Percentiles rank a stretch among this genome's conserved stretches.
These are phyloP conservation scores for Pagrus major DNA, from an alignment of 2,113 vertebrate species.

Conservation along the genomic window DNA sequence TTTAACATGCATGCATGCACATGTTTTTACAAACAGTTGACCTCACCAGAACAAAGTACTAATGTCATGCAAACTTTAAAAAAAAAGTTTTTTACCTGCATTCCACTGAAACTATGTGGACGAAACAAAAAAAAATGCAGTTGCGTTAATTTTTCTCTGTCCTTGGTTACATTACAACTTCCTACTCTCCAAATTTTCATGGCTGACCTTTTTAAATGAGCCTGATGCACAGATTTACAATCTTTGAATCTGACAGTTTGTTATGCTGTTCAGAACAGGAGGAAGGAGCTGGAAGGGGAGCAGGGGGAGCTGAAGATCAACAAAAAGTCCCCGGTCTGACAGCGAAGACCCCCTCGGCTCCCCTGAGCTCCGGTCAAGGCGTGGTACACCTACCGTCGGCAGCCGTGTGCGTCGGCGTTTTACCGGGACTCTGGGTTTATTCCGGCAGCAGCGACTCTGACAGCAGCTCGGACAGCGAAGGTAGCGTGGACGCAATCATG, in stretches of 20 bases:
- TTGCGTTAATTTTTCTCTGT: background rate
- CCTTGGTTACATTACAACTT: background rate
- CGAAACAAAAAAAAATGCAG: background rate
- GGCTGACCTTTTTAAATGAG: conserved; percentile 6
- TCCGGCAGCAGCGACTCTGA: conserved; percentile 98
- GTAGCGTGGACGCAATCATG: conserved; percentile 92
- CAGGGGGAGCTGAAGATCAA: conserved; percentile 46
- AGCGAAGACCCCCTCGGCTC: conserved; percentile 38
- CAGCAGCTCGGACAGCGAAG: conserved; percentile 97
- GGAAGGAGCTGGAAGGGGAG: conserved; percentile 47
- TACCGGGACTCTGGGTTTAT: conserved; percentile 94
- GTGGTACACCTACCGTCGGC: conserved; percentile 92
- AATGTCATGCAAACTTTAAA: too few species aligned
- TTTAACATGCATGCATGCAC: too few species aligned
- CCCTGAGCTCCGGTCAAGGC: conserved; percentile 70
- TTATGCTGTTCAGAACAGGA: conserved; percentile 75
- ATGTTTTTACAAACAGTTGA: too few species aligned
- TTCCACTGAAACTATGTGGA: too few species aligned
- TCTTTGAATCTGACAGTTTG: conserved; percentile 8
- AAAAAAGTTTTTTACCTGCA: too few species aligned
- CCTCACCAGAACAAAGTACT: background rate
- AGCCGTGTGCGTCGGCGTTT: conserved; percentile 94
- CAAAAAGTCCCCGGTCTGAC: conserved; percentile 39
- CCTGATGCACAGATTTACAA: background rate
- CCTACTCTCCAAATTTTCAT: background rate